Evolutionary conservation across 2,113 vertebrate genomes (phyloP).

Genomic region (Osmerus mordax): DNA sequence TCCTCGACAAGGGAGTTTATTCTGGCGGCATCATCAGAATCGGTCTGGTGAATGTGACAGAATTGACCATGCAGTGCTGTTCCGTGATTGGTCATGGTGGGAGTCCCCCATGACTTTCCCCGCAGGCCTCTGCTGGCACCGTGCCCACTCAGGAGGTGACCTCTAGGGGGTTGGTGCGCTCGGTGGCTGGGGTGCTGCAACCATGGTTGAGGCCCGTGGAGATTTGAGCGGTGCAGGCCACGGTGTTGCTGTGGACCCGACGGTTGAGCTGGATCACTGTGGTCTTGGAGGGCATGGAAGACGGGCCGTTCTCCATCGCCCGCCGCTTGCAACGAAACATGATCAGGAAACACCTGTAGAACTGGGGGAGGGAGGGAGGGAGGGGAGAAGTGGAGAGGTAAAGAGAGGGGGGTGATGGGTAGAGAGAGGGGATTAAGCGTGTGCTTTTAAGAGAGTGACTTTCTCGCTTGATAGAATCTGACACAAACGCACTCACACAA

Average conservation of each 20-base stretch:
- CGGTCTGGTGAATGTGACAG: too few species aligned
- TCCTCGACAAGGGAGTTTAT: background rate
- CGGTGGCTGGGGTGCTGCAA: constrained; percentile 24
- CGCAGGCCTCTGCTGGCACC: too few species aligned
- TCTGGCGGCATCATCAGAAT: too few species aligned
- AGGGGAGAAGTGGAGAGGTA: background rate
- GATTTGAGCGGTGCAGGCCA: constrained; percentile 52
- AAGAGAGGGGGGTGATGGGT: too few species aligned
- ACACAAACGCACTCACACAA: background rate
- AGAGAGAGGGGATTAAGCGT: too few species aligned
- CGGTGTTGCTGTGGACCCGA: constrained; percentile 59
- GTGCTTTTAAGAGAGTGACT: background rate
- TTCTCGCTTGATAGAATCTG: background rate
- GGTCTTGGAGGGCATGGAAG: constrained; percentile 65
- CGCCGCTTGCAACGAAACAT: constrained; percentile 69
- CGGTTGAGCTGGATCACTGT: constrained; percentile 68
- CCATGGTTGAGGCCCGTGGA: constrained; percentile 44
- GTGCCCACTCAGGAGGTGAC: constrained; percentile 18
- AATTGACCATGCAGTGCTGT: too few species aligned
- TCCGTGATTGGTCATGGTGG: too few species aligned
- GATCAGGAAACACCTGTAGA: constrained; percentile 80
- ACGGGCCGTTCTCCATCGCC: constrained; percentile 50
- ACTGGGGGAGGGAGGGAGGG: constrained; percentile 57
- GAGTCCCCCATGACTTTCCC: too few species aligned
- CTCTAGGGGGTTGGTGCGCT: constrained; percentile 24